phyloP scores from a whole-genome alignment of 2,113 vertebrate genomes.

The Procapra przewalskii region DNA sequence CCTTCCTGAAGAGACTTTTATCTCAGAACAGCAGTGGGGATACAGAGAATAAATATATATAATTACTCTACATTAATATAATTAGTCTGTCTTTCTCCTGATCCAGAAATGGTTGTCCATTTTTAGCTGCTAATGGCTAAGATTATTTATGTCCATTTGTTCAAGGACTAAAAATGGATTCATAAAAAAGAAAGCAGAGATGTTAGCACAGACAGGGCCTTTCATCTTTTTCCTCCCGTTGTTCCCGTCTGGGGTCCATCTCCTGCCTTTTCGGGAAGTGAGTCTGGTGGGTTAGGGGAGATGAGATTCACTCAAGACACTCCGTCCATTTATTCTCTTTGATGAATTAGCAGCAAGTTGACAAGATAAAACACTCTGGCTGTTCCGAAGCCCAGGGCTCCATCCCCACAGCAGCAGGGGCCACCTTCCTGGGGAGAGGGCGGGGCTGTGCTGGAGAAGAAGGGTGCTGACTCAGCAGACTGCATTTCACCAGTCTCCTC shows the following conservation, averaged over 20 bases:
- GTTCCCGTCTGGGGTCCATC: background rate
- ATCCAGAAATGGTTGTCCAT: constrained; percentile 70
- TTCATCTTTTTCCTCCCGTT: constrained; percentile 2
- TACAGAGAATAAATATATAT: constrained; percentile 63
- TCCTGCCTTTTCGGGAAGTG: background rate
- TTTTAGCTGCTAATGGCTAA: constrained; percentile 70
- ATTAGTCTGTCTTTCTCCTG: constrained; percentile 69
- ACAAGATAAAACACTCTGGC: background rate
- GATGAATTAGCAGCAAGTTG: constrained; percentile 26
- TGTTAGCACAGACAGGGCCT: background rate
- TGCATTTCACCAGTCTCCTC: background rate
- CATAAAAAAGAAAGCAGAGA: background rate
- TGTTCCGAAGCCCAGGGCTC: background rate
- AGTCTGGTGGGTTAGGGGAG: background rate
- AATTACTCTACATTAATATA: constrained; percentile 76
- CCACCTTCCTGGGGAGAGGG: background rate
- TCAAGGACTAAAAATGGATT: constrained; percentile 67
- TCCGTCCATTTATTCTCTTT: constrained; percentile 34
- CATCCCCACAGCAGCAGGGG: background rate
- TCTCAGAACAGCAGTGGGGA: constrained; percentile 52
- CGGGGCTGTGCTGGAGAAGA: background rate
- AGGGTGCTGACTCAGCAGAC: background rate
- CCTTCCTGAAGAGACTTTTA: constrained; percentile 52
- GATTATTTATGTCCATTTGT: constrained; percentile 74
- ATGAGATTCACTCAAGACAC: constrained; percentile 11